A percentile compares a stretch with the other conserved stretches of the same genome.
Conservation (phyloP, 2,797 vertebrate genomes). For the Malurus leucopterus region DNA sequence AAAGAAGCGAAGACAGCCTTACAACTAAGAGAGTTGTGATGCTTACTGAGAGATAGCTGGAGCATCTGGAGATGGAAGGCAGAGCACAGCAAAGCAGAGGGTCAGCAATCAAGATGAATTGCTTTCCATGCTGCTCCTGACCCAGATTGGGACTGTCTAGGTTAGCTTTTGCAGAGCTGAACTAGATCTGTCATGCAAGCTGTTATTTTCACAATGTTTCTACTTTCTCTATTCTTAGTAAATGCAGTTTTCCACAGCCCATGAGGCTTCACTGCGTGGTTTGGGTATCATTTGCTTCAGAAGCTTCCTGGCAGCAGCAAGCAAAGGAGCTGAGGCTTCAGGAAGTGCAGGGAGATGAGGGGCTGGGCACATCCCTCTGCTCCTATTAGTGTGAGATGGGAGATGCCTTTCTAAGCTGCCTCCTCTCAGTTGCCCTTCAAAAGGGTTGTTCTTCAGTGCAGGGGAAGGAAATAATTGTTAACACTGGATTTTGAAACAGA, state of each 20-base stretch:
- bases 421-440: not conserved
- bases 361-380: not conserved
- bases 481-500: not conserved
- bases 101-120: not conserved
- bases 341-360: not conserved
- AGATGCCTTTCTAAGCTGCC: not conserved
- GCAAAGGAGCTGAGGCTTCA: not conserved
- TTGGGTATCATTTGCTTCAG: not conserved
- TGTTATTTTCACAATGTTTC: conserved; percentile 16
- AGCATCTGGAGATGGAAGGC: not conserved
- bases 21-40: not conserved
- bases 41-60: not conserved
- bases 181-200: conserved; percentile 22
- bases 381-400: no score
- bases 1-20: not conserved
- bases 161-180: conserved; percentile 9
- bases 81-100: not conserved
- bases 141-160: not conserved
- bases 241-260: not conserved
- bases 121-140: not conserved
- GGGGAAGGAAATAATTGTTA: not conserved
- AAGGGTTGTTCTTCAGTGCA: not conserved
- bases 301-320: not conserved
- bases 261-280: not conserved
- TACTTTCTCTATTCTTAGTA: conserved; percentile 29